Evolutionary conservation across 2,113 vertebrate genomes (phyloP).

Genomic region (Suncus etruscus): DNA sequence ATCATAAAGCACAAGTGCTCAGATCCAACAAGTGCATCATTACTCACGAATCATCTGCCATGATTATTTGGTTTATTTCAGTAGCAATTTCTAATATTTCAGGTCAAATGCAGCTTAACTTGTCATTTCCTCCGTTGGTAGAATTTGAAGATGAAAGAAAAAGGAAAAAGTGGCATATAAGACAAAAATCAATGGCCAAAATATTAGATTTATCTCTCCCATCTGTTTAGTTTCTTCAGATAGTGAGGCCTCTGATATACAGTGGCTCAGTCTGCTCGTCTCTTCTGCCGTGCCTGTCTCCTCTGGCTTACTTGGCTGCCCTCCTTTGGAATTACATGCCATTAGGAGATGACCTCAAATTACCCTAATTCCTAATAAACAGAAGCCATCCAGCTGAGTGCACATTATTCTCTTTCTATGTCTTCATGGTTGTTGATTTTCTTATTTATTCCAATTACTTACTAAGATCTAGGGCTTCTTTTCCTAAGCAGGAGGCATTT

Average conservation of each 20-base stretch:
- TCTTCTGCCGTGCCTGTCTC: neutral
- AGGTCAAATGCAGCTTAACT: neutral
- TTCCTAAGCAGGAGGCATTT: conserved; percentile 48
- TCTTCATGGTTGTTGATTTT: conserved; percentile 62
- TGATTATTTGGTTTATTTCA: neutral
- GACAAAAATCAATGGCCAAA: neutral
- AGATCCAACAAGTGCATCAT: neutral
- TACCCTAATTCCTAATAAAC: conserved; percentile 33
- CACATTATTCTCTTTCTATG: conserved; percentile 1
- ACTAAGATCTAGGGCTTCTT: conserved; percentile 16
- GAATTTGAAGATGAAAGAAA: neutral
- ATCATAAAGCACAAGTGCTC: neutral
- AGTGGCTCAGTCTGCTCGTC: neutral
- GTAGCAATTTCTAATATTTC: neutral
- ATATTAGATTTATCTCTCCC: neutral
- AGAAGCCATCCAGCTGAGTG: conserved; percentile 25
- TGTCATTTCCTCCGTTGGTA: neutral
- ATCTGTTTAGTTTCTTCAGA: neutral
- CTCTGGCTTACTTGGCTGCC: neutral
- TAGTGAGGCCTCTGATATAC: neutral
- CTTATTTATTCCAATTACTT: conserved; percentile 63
- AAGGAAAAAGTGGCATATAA: neutral
- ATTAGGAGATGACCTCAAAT: conserved; percentile 47
- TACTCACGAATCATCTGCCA: neutral
- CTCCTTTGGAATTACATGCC: conserved; percentile 24